Percentiles rank a stretch among this genome's conserved stretches.
phyloP scores from a whole-genome alignment of 2,113 vertebrate genomes.

The Abramis brama region DNA sequence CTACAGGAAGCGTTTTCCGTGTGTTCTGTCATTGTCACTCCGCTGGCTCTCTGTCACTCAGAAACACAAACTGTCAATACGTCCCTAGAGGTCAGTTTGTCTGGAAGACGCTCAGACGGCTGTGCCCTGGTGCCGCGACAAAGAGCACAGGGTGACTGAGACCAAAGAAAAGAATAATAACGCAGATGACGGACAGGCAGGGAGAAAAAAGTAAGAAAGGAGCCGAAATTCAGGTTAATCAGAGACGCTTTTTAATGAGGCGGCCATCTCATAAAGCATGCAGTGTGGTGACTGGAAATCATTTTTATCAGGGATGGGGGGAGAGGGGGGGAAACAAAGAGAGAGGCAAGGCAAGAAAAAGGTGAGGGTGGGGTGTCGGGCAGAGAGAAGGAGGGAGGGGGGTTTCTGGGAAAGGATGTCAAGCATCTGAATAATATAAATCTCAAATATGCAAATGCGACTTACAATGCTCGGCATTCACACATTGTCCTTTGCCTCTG shows the following conservation, averaged over 20 bases:
- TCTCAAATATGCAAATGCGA: slow-evolving; percentile 79
- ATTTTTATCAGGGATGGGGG: slow-evolving; percentile 69
- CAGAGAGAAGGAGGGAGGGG: slow-evolving; percentile 65
- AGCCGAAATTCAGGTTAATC: slow-evolving; percentile 85
- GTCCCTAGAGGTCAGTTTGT: slow-evolving; percentile 98
- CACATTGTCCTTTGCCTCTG: slow-evolving; percentile 66
- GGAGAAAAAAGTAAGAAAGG: slow-evolving; percentile 26
- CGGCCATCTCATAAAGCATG: slow-evolving; percentile 80
- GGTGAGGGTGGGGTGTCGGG: slow-evolving; percentile 69
- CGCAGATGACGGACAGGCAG: background rate
- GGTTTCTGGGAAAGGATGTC: slow-evolving; percentile 72
- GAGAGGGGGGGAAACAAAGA: slow-evolving; percentile 45
- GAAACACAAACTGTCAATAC: slow-evolving; percentile 98
- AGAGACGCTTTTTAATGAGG: slow-evolving; percentile 93
- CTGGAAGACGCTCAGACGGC: slow-evolving; percentile 96
- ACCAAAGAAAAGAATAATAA: slow-evolving; percentile 53
- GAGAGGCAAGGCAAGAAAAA: slow-evolving; percentile 51
- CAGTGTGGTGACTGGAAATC: slow-evolving; percentile 74
- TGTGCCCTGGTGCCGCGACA: slow-evolving; percentile 84
- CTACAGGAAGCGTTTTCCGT: slow-evolving; percentile 60
- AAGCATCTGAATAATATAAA: slow-evolving; percentile 78
- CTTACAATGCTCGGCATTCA: slow-evolving; percentile 67
- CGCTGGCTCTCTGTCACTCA: slow-evolving; percentile 21
- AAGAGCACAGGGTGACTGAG: slow-evolving; percentile 61
- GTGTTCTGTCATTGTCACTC: slow-evolving; percentile 78